These are phyloP conservation scores for Taenioides sp. DNA, from an alignment of 2,797 vertebrate genomes.

Conservation along the genomic window DNA sequence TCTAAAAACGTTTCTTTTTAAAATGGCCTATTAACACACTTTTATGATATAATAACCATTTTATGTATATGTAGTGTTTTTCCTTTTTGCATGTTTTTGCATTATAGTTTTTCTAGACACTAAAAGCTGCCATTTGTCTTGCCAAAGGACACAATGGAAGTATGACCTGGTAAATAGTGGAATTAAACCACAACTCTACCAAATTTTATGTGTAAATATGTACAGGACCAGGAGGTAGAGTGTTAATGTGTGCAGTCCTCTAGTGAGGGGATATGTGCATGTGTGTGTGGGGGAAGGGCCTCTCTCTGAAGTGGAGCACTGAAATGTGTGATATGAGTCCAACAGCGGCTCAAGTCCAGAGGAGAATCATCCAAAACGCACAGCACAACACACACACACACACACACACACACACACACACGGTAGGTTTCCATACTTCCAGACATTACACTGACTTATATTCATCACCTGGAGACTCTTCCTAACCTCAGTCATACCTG, in stretches of 20 bases:
- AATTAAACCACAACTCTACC: neutral
- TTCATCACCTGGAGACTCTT: neutral
- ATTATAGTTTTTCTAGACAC: no score
- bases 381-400: neutral
- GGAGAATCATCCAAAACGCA: constrained; percentile 22
- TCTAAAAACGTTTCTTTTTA: no score
- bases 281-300: constrained; percentile 6
- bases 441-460: neutral
- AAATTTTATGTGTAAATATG: neutral
- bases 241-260: neutral
- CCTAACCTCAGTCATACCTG: neutral
- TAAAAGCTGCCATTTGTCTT: no score
- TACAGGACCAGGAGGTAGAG: neutral
- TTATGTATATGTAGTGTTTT: no score
- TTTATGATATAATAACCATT: no score
- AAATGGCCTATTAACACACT: no score
- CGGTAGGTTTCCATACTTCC: neutral
- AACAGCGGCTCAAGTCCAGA: constrained; percentile 49
- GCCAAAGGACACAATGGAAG: neutral
- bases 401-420: neutral
- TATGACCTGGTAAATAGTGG: neutral
- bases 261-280: constrained; percentile 13
- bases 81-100: no score
- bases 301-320: constrained; percentile 67
- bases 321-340: constrained; percentile 66